Evolutionary conservation across 1,140 invertebrate genomes (phyloP), one percentile per base, ranked within the genome.

Genomic region (Formica exsecta): DNA sequence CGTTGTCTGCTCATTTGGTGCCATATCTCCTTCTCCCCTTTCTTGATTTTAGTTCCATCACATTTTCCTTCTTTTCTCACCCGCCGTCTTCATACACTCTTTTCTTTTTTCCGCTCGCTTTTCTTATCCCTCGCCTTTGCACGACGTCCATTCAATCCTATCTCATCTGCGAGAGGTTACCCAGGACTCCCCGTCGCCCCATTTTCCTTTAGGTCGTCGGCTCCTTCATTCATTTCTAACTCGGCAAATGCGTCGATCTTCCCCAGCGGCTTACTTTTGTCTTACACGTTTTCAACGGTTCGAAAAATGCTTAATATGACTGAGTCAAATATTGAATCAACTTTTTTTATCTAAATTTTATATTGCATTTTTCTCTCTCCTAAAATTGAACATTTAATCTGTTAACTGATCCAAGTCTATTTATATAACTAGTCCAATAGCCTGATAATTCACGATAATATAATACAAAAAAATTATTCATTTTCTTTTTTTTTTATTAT

Each of bases 131-230:
- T 16, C 16, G 70, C 59, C 75, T 71, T 87, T 51, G 48, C 74
- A 70, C 61, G 68, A 89, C 80, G 89, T 89, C 89, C 88, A 87
- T 90, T 90, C 89, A 87, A 90, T 90, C 70, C 88, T 89, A 87
- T 87, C 88, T 89, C 88, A 89, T 90, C 86, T 48, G 59, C 73
- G 19, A 68, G 85, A 79, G 65, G 87, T 86, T 89, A 79, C 59
- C 76, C 41, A 9, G 68, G 32, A 61, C 54, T 62, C 80, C 36
- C 3, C 86, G 22, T 51, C 59, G 38, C 11, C 38, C 77, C 80
- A 41, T 85, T 85, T 80, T 86, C 75, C 48, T 25, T 51, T 38
- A 25, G 51, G 25, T 11, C 25, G 29, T 54, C 29, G 44, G 29
- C 61, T 84, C 19, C 66, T 88, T 89, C 76, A 89, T 89, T 89